A percentile compares a stretch with the other conserved stretches of the same genome.
These are phyloP conservation scores for Caerostris darwini DNA, from an alignment of 1,140 invertebrate genomes.

Conservation along the genomic window DNA sequence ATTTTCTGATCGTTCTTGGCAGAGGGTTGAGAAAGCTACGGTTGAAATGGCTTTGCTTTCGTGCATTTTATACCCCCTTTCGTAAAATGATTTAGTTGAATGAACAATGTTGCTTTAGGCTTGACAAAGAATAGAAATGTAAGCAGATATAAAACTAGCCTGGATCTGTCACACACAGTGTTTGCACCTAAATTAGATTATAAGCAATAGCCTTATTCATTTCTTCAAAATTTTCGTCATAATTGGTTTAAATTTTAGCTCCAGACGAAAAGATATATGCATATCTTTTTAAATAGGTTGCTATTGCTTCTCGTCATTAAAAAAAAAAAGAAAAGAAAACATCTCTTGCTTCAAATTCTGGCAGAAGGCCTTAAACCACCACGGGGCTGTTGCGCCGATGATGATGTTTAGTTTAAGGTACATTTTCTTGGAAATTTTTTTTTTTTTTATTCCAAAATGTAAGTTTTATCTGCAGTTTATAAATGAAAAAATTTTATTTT, in stretches of 20 bases:
- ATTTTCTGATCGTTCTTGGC: slow-evolving; percentile 1
- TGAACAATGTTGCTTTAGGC: background rate
- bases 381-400: too few species aligned
- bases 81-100: slow-evolving; percentile 6
- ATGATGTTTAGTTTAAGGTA: too few species aligned
- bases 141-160: background rate
- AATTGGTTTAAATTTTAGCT: background rate
- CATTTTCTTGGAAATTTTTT: too few species aligned
- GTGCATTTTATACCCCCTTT: background rate
- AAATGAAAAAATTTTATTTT: too few species aligned
- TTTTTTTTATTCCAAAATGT: too few species aligned
- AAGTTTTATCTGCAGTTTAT: too few species aligned
- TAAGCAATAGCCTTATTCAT: background rate
- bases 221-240: background rate
- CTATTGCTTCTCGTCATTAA: too few species aligned
- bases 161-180: background rate
- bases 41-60: slow-evolving; percentile 5
- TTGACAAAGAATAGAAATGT: slow-evolving; percentile 5
- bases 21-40: background rate
- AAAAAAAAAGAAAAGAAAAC: too few species aligned
- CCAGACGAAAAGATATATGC: too few species aligned
- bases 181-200: background rate
- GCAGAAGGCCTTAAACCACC: too few species aligned
- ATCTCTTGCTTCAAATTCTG: too few species aligned
- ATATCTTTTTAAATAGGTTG: too few species aligned